These are phyloP conservation scores for Ginglymostoma cirratum DNA, from an alignment of 2,113 vertebrate species.

Conservation along the genomic window DNA sequence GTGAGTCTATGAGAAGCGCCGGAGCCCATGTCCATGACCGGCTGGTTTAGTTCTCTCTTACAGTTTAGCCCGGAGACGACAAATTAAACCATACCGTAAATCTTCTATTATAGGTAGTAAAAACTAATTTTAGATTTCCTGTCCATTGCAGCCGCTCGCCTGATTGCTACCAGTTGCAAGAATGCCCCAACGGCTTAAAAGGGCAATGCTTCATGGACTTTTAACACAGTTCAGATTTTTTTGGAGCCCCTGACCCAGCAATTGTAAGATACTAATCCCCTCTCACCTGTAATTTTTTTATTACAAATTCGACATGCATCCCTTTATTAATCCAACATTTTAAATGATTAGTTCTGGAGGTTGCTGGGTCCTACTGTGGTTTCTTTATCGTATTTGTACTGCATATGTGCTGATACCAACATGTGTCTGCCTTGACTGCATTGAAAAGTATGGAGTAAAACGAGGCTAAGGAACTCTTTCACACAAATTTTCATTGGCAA, in stretches of 20 bases:
- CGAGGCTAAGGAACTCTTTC: neutral
- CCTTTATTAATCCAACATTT: neutral
- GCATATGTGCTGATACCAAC: neutral
- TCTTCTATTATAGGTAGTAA: slow-evolving; percentile 71
- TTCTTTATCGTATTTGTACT: neutral
- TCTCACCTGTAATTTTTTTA: neutral
- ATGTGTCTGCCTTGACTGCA: neutral
- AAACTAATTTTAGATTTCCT: slow-evolving; percentile 78
- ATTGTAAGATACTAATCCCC: neutral
- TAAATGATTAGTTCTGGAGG: neutral
- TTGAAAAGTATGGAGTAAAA: neutral
- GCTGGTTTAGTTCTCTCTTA: slow-evolving; percentile 56
- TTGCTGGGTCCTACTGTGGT: neutral
- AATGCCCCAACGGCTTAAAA: slow-evolving; percentile 48
- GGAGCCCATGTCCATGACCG: neutral
- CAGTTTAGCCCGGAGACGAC: slow-evolving; percentile 59
- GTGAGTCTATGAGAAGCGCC: neutral
- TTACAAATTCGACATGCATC: neutral
- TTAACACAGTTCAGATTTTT: slow-evolving; percentile 23
- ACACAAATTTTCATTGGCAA: neutral
- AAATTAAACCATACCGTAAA: slow-evolving; percentile 72
- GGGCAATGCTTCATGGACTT: slow-evolving; percentile 37
- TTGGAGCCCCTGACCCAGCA: neutral
- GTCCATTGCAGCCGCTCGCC: slow-evolving; percentile 53
- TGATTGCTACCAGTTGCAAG: slow-evolving; percentile 61